These are phyloP conservation scores for Siphlonurus alternatus DNA, from an alignment of 2,888 invertebrate genomes.

Conservation along the genomic window DNA sequence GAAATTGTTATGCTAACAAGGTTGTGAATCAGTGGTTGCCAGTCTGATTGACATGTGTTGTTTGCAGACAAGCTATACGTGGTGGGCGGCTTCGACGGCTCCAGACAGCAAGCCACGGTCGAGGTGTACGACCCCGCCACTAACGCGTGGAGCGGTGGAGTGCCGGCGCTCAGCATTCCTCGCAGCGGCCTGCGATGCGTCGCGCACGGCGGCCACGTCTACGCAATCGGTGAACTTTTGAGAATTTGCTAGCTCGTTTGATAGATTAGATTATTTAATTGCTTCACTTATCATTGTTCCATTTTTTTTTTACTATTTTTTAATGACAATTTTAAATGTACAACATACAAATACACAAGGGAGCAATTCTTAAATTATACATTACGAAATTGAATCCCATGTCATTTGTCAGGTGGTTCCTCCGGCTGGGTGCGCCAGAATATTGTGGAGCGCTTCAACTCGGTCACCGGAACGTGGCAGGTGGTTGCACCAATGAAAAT, in stretches of 20 bases:
- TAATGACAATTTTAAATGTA: too few relatives aligned
- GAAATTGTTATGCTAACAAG: too few relatives aligned
- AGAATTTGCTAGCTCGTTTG: too few relatives aligned
- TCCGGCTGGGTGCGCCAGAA: not conserved
- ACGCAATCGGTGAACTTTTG: not conserved
- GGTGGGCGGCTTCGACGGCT: not conserved
- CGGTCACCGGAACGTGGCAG: constrained; percentile 37
- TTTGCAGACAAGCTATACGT: not conserved
- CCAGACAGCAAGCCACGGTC: not conserved
- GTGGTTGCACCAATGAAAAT: constrained; percentile 38
- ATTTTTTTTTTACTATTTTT: too few relatives aligned
- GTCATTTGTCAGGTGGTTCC: not conserved
- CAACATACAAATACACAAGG: too few relatives aligned
- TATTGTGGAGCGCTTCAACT: constrained; percentile 41
- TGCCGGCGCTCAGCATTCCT: not conserved
- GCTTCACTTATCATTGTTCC: too few relatives aligned
- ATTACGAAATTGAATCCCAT: too few relatives aligned
- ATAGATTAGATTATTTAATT: too few relatives aligned
- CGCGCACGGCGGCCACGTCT: not conserved
- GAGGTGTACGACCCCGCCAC: not conserved
- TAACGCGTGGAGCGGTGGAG: not conserved
- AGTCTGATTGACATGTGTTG: too few relatives aligned
- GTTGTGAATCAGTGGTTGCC: too few relatives aligned
- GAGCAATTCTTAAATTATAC: too few relatives aligned
- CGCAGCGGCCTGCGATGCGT: not conserved